phyloP scores from a whole-genome alignment of 1,140 invertebrate genomes.

The Drosophila kikkawai region DNA sequence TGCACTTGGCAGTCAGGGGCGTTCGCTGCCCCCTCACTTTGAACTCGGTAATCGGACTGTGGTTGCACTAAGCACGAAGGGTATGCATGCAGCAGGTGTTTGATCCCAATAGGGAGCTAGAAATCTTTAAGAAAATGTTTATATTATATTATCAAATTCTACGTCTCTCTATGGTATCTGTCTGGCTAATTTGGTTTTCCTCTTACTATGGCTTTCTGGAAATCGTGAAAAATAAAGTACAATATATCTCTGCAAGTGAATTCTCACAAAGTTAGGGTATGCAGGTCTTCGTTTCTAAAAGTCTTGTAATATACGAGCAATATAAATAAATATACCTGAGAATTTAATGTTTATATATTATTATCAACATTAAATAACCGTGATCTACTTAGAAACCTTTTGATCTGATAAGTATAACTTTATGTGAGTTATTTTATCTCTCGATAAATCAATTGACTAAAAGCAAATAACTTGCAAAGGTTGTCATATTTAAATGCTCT shows the following conservation, averaged over 20 bases:
- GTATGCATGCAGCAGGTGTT: conserved; percentile 15
- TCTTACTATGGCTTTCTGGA: background rate
- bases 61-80: conserved; percentile 17
- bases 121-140: background rate
- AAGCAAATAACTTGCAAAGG: background rate
- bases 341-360: background rate
- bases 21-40: conserved; percentile 54
- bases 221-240: no score
- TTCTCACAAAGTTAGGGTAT: background rate
- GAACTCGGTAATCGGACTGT: conserved; percentile 13
- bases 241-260: background rate
- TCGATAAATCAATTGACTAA: background rate
- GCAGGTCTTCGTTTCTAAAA: background rate
- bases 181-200: background rate
- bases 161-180: no score
- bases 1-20: conserved; percentile 72
- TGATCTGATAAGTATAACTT: background rate
- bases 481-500: background rate
- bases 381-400: conserved; percentile 10
- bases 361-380: conserved; percentile 2
- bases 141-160: background rate
- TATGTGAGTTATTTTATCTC: background rate
- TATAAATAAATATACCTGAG: background rate
- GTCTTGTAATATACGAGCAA: no score
- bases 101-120: no score